Evolutionary conservation across 2,113 vertebrate genomes (phyloP), one percentile per base, ranked within the genome.

Genomic region (Spermophilus dauricus): DNA sequence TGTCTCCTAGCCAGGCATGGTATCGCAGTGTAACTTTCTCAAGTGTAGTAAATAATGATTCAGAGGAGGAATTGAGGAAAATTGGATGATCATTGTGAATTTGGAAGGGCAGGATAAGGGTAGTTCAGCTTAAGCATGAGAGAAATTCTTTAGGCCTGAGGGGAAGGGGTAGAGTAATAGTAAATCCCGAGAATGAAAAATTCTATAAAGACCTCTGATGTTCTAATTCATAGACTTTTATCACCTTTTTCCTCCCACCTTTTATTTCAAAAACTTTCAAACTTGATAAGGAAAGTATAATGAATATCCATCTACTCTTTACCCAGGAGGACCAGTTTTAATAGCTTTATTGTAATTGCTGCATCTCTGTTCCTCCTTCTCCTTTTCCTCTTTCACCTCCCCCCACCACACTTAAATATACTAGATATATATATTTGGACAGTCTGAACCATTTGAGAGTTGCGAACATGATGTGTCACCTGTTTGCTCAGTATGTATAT

Each of bases 201-300:
- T 51, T n/a, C 7, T 87, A 65, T 37, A 56, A n/a, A 85, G 48
- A 77, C 51, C 61, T 11, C 3, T 37, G 13, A 11, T 77, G 16
- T 72, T 91, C 75, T 91, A 63, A 34, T 72, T 53, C 16, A 28
- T 76, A 83, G 63, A 51, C 11, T 48, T 45, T 83, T 67, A 83
- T 89, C 12, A 63, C 4, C 67, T 24, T 80, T 77, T 77, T 81
- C 37, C 30, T 56, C 11, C 48, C 39, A 30, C 73, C 45, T 91
- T 94, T 90, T 81, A 86, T 94, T 86, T 75, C 34, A 6, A 51
- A 86, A 95, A 75, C 30, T 86, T 85, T 96, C 37, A 91, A 13
- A 75, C 22, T 1, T 65, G 58, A 18, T 22, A 65, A 65, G 48
- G 45, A 56, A 67, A n/a, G 61, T 92, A 20, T 89, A 76, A 34